phyloP scores from a whole-genome alignment of 2,888 invertebrate genomes.

The Eilema sororculum region DNA sequence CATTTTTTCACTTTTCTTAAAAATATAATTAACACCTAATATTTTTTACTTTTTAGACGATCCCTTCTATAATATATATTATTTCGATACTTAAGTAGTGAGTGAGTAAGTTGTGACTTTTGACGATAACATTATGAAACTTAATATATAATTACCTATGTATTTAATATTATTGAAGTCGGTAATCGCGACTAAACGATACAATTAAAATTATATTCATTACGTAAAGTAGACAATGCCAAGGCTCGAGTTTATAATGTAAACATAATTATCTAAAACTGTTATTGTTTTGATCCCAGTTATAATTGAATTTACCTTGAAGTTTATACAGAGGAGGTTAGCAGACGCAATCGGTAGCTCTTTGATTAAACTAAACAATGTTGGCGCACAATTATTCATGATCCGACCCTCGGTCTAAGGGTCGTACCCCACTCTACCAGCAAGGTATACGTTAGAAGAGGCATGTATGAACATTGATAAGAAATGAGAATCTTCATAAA shows the following conservation, averaged over 20 bases:
- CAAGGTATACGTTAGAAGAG: background rate
- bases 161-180: too few relatives aligned
- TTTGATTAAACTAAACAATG: slow-evolving; percentile 83
- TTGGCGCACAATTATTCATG: slow-evolving; percentile 75
- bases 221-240: slow-evolving; percentile 54
- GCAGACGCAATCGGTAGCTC: slow-evolving; percentile 74
- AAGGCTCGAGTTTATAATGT: slow-evolving; percentile 63
- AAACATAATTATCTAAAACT: slow-evolving; percentile 81
- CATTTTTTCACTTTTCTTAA: background rate
- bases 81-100: too few relatives aligned
- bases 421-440: slow-evolving; percentile 12
- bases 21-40: background rate
- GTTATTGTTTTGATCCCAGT: slow-evolving; percentile 79
- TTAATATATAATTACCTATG: too few relatives aligned
- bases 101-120: too few relatives aligned
- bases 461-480: background rate
- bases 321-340: slow-evolving; percentile 82
- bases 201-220: background rate
- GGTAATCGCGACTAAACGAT: background rate
- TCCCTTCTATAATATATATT: too few relatives aligned
- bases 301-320: slow-evolving; percentile 81
- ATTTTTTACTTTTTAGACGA: too few relatives aligned
- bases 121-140: too few relatives aligned
- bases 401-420: slow-evolving; percentile 56
- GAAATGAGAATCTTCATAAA: background rate